Evolutionary conservation across 92 coral and sea anemone species (phyloP).

Genomic region (Chrysogorgia sp.): DNA sequence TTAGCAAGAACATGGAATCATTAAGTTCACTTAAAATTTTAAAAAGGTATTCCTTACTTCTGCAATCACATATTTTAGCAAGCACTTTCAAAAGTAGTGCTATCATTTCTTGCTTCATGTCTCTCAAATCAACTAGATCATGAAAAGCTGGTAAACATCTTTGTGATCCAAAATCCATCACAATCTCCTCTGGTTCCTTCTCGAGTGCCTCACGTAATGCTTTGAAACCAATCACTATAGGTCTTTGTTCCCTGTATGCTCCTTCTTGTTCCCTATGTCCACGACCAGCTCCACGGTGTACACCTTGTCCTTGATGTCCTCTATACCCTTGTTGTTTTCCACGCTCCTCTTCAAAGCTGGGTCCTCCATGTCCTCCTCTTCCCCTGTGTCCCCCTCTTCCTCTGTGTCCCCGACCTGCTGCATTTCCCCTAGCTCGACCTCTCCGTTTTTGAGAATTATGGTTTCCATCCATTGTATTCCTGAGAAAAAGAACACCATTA

Average conservation of each 20-base stretch:
- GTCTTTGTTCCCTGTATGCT: constrained; percentile 7
- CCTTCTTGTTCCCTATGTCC: constrained; percentile 20
- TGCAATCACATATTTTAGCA: constrained; percentile 74
- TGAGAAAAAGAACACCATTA: no score
- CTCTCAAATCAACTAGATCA: constrained; percentile 39
- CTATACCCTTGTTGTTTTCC: no score
- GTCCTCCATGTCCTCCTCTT: no score
- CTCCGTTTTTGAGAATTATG: neutral
- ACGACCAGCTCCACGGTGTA: constrained; percentile 35
- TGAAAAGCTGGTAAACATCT: constrained; percentile 77
- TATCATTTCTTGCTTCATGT: constrained; percentile 67
- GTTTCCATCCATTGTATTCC: no score
- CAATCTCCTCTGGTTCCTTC: constrained; percentile 74
- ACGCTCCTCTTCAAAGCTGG: no score
- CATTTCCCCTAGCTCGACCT: constrained; percentile 15
- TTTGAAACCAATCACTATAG: constrained; percentile 64
- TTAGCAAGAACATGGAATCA: constrained; percentile 56
- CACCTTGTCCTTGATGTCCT: no score
- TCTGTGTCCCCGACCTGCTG: constrained; percentile 24
- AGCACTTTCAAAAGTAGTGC: constrained; percentile 66
- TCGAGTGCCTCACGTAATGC: constrained; percentile 60
- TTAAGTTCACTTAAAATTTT: constrained; percentile 67
- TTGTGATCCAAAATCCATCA: constrained; percentile 74
- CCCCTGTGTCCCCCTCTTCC: constrained; percentile 27
- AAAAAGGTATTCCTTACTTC: constrained; percentile 40